These are phyloP conservation scores for Dermatemys mawii DNA, from an alignment of 2,113 vertebrate genomes.

Conservation along the genomic window DNA sequence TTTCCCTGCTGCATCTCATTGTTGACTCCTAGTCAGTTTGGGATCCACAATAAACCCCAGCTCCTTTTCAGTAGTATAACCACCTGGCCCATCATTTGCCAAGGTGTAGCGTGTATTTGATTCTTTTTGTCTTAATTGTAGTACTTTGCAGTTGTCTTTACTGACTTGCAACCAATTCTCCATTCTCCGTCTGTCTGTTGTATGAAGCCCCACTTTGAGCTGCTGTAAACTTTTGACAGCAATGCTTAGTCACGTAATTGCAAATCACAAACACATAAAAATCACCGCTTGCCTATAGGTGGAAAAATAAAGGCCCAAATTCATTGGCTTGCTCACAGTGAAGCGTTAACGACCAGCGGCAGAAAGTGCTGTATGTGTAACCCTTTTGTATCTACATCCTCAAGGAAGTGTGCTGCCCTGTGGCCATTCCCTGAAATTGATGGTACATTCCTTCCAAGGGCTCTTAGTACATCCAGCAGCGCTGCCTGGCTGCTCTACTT, in stretches of 20 bases:
- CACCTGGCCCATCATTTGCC: background rate
- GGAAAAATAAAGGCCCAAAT: background rate
- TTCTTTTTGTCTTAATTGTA: background rate
- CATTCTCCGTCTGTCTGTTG: background rate
- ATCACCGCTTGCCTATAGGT: background rate
- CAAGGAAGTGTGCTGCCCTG: background rate
- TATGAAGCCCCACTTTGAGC: background rate
- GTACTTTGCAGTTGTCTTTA: background rate
- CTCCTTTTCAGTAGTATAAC: background rate
- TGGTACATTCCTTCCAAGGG: background rate
- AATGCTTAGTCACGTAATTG: background rate
- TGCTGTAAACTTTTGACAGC: background rate
- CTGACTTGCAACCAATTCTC: too few species aligned
- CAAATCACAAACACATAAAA: background rate
- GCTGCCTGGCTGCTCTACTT: background rate
- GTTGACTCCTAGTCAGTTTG: background rate
- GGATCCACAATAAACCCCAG: background rate
- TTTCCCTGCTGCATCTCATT: background rate
- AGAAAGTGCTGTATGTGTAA: constrained; percentile 18
- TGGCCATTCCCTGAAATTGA: background rate
- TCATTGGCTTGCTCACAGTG: background rate
- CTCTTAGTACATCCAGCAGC: background rate
- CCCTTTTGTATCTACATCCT: background rate
- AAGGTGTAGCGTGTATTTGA: background rate
- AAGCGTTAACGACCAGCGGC: background rate